phyloP scores from a whole-genome alignment of 2,888 invertebrate species.

The Troilus luridus region DNA sequence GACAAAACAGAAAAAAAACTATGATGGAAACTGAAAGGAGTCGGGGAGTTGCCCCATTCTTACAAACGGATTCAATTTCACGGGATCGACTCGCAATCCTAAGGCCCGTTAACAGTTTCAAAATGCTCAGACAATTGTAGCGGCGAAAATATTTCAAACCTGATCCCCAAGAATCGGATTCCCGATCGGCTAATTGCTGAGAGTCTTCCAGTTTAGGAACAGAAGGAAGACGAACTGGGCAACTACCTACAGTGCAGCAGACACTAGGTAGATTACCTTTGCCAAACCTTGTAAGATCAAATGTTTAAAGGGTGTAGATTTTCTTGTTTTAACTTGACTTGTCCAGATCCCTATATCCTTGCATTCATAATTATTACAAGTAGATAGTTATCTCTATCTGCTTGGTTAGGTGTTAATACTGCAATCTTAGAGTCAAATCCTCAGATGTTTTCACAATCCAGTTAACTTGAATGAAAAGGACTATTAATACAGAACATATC shows the following conservation, averaged over 20 bases:
- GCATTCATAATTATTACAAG: too few species aligned
- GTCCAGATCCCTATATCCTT: too few species aligned
- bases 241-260: not conserved
- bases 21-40: slow-evolving; percentile 27
- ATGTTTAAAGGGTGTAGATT: too few species aligned
- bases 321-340: too few species aligned
- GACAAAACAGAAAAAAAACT: slow-evolving; percentile 21
- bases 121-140: slow-evolving; percentile 45
- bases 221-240: not conserved
- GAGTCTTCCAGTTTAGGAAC: not conserved
- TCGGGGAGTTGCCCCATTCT: slow-evolving; percentile 16
- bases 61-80: slow-evolving; percentile 48
- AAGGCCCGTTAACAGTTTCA: slow-evolving; percentile 30
- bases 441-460: too few species aligned
- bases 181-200: not conserved
- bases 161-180: not conserved
- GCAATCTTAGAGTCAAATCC: too few species aligned
- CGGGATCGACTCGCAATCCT: slow-evolving; percentile 35
- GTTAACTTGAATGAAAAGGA: too few species aligned
- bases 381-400: too few species aligned
- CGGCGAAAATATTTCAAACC: slow-evolving; percentile 31
- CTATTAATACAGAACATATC: too few species aligned
- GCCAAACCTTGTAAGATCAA: too few species aligned
- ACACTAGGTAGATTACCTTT: too few species aligned
- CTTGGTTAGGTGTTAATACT: too few species aligned